A percentile compares a stretch with the other conserved stretches of the same genome.
phyloP scores from a whole-genome alignment of 1,140 invertebrate genomes.

The Sycophaga agraensis region DNA sequence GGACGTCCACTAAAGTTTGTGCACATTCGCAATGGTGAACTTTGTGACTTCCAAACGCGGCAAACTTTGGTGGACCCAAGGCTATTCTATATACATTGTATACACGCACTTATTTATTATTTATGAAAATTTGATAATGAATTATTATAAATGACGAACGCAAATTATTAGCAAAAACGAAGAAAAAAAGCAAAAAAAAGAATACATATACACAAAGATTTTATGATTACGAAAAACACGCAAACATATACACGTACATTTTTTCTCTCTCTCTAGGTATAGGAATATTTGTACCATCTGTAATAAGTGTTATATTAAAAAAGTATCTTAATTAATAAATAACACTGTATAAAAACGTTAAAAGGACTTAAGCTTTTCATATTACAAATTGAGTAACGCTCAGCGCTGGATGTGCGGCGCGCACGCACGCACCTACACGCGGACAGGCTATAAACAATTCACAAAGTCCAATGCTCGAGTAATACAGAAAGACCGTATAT shows the following conservation, averaged over 20 bases:
- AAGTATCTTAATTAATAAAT: slow-evolving; percentile 39
- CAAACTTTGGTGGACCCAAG: slow-evolving; percentile 5
- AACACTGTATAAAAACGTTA: slow-evolving; percentile 37
- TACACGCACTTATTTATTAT: slow-evolving; percentile 13
- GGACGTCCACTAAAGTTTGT: slow-evolving; percentile 5
- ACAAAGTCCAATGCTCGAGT: too few relatives aligned
- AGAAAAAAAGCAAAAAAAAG: slow-evolving; percentile 4
- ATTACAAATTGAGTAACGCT: slow-evolving; percentile 18
- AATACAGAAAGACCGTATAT: too few relatives aligned
- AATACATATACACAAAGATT: slow-evolving; percentile 14
- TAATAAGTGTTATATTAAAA: slow-evolving; percentile 50
- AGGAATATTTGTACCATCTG: slow-evolving; percentile 56
- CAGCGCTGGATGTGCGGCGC: background rate
- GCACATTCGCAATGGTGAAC: background rate
- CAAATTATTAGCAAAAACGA: background rate
- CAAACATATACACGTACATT: slow-evolving; percentile 27
- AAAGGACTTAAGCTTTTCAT: slow-evolving; percentile 29
- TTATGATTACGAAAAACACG: slow-evolving; percentile 14
- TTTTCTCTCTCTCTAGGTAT: slow-evolving; percentile 36
- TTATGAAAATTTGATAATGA: slow-evolving; percentile 14
- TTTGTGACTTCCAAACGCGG: background rate
- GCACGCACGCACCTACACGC: background rate
- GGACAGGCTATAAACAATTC: background rate
- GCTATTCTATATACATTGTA: slow-evolving; percentile 5
- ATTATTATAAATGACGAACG: background rate